These are phyloP conservation scores for Perca schrenkii DNA, from an alignment of 2,113 vertebrate species.

Conservation along the genomic window DNA sequence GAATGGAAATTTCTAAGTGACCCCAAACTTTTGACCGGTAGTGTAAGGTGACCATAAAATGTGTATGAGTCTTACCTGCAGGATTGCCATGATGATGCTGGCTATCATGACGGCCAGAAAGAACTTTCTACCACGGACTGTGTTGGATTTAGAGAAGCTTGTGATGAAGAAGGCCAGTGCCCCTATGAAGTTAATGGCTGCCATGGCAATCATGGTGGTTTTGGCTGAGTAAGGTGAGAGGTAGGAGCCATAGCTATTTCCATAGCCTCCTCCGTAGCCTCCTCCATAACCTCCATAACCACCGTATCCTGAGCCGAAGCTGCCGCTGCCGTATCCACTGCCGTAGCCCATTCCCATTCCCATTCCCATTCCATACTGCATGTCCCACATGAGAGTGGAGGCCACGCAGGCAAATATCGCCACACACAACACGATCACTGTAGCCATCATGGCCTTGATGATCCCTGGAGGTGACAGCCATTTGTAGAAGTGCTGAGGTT, in stretches of 20 bases:
- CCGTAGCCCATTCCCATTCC: conserved; percentile 70
- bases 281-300: conserved; percentile 53
- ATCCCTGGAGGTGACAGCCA: conserved; percentile 90
- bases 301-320: conserved; percentile 72
- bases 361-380: conserved; percentile 79
- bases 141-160: conserved; percentile 84
- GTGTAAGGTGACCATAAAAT: background rate
- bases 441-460: conserved; percentile 83
- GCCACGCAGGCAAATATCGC: conserved; percentile 92
- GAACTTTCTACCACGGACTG: conserved; percentile 85
- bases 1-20: too few species aligned
- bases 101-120: conserved; percentile 84
- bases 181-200: conserved; percentile 87
- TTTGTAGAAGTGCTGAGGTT: conserved; percentile 89
- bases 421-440: conserved; percentile 84
- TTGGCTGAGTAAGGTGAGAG: conserved; percentile 89
- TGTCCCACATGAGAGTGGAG: conserved; percentile 92
- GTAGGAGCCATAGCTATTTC: conserved; percentile 76
- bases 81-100: conserved; percentile 80
- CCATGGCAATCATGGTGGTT: conserved; percentile 90
- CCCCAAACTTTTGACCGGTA: too few species aligned
- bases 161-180: conserved; percentile 84
- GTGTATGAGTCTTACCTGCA: conserved; percentile 73
- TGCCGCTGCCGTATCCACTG: conserved; percentile 28
- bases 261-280: conserved; percentile 61